These are phyloP conservation scores for Hipposideros armiger DNA, from an alignment of 2,113 vertebrate species.

Conservation along the genomic window DNA sequence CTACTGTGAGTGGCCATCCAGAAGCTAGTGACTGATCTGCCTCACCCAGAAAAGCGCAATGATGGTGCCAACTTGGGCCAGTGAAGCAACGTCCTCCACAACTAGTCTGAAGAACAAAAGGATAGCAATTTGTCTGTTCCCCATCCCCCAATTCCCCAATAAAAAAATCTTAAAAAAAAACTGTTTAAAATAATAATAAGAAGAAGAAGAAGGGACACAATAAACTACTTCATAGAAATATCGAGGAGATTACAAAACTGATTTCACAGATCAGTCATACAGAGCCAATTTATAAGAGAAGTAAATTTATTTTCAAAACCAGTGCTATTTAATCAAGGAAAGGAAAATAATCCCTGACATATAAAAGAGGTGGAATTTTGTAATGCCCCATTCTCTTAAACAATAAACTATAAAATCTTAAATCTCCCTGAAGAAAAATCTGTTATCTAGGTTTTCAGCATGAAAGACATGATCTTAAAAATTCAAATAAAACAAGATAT, in stretches of 20 bases:
- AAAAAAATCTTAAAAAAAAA: too few relatives aligned
- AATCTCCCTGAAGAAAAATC: neutral
- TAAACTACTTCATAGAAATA: neutral
- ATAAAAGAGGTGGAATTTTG: neutral
- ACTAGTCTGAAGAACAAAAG: too few relatives aligned
- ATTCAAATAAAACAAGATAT: conserved; percentile 6
- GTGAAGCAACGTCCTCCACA: too few relatives aligned
- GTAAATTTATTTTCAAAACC: neutral
- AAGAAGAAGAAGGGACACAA: neutral
- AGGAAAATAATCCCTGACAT: neutral
- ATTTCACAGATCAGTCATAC: neutral
- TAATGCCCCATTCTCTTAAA: neutral
- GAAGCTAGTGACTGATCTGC: too few relatives aligned
- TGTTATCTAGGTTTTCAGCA: neutral
- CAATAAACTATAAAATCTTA: neutral
- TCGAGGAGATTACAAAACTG: neutral
- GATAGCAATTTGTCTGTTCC: too few relatives aligned
- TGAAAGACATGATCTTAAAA: neutral
- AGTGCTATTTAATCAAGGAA: neutral
- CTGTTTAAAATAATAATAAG: too few relatives aligned
- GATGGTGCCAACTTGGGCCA: too few relatives aligned
- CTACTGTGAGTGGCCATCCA: too few relatives aligned
- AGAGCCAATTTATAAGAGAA: neutral
- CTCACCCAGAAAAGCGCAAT: too few relatives aligned
- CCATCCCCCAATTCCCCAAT: too few relatives aligned